A percentile compares a stretch with the other conserved stretches of the same genome.
phyloP scores from a whole-genome alignment of 2,797 vertebrate species.

The Myioborus miniatus region DNA sequence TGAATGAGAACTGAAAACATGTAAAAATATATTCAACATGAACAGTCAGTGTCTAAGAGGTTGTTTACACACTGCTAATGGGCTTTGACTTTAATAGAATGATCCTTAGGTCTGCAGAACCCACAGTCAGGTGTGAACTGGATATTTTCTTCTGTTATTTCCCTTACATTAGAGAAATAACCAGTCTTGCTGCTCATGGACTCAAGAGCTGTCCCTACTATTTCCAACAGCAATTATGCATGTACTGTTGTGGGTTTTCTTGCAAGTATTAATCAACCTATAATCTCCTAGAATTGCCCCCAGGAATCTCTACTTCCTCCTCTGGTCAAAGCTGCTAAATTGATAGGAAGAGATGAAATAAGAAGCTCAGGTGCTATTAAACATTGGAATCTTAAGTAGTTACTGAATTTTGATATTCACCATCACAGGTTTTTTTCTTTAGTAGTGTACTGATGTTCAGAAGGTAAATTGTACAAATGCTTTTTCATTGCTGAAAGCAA shows the following conservation, averaged over 20 bases:
- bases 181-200: neutral
- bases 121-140: slow-evolving; percentile 57
- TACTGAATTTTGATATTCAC: neutral
- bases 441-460: neutral
- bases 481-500: neutral
- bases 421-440: neutral
- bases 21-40: slow-evolving; percentile 74
- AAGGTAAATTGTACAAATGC: neutral
- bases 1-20: slow-evolving; percentile 78
- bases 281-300: neutral
- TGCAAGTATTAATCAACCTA: neutral
- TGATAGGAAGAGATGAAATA: neutral
- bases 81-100: slow-evolving; percentile 69
- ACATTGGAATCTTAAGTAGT: neutral
- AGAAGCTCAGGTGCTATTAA: neutral
- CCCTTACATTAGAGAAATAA: slow-evolving; percentile 4
- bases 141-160: slow-evolving; percentile 38
- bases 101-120: slow-evolving; percentile 57
- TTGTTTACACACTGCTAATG: slow-evolving; percentile 71
- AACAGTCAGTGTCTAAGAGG: slow-evolving; percentile 73
- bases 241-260: neutral
- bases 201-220: neutral
- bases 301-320: neutral
- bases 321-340: neutral
- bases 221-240: neutral